Conservation (phyloP, 2,797 vertebrate species). For the Gymnoscopelus microlampas region DNA sequence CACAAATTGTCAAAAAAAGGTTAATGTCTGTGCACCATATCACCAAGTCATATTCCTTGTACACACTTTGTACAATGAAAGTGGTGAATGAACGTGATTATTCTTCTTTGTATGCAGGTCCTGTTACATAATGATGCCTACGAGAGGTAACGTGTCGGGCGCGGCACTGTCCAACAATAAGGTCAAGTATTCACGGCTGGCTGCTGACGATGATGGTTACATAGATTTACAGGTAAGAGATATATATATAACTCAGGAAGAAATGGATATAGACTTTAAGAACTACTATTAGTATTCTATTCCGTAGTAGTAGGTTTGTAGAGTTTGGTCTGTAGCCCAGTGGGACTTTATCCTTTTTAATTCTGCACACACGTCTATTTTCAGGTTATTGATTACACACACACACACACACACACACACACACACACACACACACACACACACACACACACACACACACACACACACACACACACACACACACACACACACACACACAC, state of each 20-base stretch:
- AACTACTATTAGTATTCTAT: neutral
- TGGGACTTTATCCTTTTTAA: slow-evolving; percentile 11
- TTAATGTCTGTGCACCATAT: too few relatives aligned
- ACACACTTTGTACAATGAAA: too few relatives aligned
- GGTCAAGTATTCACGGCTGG: slow-evolving; percentile 93
- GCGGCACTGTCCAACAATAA: slow-evolving; percentile 87
- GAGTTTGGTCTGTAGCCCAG: neutral
- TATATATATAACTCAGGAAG: neutral
- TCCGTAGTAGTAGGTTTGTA: too few relatives aligned
- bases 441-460: too few relatives aligned
- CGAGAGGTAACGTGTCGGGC: slow-evolving; percentile 80
- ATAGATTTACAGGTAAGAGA: slow-evolving; percentile 90
- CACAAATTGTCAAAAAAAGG: too few relatives aligned
- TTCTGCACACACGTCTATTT: slow-evolving; percentile 6
- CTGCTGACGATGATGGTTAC: slow-evolving; percentile 93
- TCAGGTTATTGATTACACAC: neutral
- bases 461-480: too few relatives aligned
- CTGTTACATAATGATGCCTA: slow-evolving; percentile 81
- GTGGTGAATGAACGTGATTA: too few relatives aligned
- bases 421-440: too few relatives aligned
- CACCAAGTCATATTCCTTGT: too few relatives aligned
- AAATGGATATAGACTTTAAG: too few relatives aligned
- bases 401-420: too few relatives aligned
- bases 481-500: too few relatives aligned
- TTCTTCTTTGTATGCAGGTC: slow-evolving; percentile 20